Conservation (phyloP, 64 coral and sea anemone species). For the Stichodactyla helianthus region DNA sequence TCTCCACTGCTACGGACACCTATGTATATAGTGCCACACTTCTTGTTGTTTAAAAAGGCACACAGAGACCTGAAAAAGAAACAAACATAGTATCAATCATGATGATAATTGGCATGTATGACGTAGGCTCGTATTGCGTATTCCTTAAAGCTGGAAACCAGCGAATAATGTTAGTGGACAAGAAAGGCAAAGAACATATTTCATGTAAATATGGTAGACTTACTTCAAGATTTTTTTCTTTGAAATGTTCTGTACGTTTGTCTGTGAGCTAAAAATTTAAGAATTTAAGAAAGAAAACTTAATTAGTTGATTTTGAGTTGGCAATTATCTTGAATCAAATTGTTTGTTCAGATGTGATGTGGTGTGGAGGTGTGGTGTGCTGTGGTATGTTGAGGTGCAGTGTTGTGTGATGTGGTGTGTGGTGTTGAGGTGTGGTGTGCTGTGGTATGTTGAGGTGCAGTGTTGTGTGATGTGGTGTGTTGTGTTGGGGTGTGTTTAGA, state of each 20-base stretch:
- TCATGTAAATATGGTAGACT: neutral
- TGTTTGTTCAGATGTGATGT: neutral
- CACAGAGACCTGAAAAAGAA: constrained; percentile 53
- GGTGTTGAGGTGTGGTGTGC: no score
- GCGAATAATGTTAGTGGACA: no score
- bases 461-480: no score
- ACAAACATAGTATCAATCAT: neutral
- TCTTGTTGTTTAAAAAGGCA: constrained; percentile 83
- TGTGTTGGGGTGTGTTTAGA: no score
- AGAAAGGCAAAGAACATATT: neutral
- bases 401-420: no score
- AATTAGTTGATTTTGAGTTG: neutral
- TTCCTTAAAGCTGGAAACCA: neutral
- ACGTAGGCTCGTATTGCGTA: no score
- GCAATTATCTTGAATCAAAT: no score
- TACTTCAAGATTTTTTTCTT: constrained; percentile 45
- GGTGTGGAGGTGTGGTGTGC: no score
- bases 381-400: no score
- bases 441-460: no score
- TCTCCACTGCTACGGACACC: constrained; percentile 57
- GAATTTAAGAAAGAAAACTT: neutral
- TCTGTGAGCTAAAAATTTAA: constrained; percentile 38
- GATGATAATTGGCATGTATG: neutral
- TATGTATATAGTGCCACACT: constrained; percentile 77
- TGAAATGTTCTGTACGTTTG: constrained; percentile 46